Conservation (phyloP, 2,888 invertebrate species). For the Nesidiocoris tenuis region DNA sequence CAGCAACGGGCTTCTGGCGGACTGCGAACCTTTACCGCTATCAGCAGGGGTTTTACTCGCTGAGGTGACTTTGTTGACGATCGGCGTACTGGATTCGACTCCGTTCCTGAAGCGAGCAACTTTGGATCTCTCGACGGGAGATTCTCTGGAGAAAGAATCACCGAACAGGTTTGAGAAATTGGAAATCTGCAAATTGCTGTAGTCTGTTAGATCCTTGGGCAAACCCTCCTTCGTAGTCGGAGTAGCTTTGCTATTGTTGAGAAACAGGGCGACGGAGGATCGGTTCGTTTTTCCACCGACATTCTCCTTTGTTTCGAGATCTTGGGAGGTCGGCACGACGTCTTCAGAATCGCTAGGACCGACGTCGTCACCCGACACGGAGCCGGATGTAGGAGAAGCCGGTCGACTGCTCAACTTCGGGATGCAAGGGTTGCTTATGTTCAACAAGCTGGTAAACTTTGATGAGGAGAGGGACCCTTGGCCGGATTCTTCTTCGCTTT, state of each 20-base stretch:
- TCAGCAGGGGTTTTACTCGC: background rate
- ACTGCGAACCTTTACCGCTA: background rate
- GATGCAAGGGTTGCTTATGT: slow-evolving; percentile 35
- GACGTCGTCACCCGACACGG: background rate
- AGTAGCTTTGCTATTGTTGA: background rate
- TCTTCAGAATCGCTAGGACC: background rate
- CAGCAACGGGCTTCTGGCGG: background rate
- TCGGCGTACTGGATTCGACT: slow-evolving; percentile 31
- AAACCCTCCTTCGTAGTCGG: background rate
- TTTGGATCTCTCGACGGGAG: background rate
- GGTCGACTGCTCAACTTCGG: background rate
- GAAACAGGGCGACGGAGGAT: background rate
- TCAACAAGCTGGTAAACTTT: slow-evolving; percentile 16
- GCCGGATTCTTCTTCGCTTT: background rate
- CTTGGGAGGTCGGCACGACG: slow-evolving; percentile 12
- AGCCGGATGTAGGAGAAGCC: background rate
- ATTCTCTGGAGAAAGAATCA: background rate
- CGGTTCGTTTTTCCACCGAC: background rate
- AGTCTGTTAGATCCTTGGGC: background rate
- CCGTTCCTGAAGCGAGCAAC: background rate
- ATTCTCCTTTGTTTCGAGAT: background rate
- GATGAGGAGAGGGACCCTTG: background rate
- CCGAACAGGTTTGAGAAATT: slow-evolving; percentile 22
- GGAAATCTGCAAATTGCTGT: slow-evolving; percentile 12
- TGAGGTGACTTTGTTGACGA: background rate